Evolutionary conservation across 2,888 invertebrate genomes (phyloP).

Genomic region (Cataglyphis altisquamis): DNA sequence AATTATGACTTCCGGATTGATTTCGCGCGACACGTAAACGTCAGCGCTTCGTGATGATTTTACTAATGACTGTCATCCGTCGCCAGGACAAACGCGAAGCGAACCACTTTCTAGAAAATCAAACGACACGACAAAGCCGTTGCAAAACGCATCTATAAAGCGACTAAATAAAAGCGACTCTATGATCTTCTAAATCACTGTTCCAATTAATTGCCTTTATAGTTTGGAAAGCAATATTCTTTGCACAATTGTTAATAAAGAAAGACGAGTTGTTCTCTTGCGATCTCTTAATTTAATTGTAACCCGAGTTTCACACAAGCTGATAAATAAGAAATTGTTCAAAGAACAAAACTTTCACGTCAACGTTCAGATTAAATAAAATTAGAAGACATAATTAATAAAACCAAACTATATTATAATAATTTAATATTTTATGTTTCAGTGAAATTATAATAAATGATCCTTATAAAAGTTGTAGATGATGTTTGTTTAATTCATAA

Average conservation of each 20-base stretch:
- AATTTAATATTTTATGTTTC: neutral
- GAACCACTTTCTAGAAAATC: constrained; percentile 57
- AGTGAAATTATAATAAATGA: neutral
- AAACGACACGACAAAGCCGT: constrained; percentile 7
- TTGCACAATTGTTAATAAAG: neutral
- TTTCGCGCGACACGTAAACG: constrained; percentile 37
- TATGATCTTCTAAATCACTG: constrained; percentile 18
- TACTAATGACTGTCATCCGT: constrained; percentile 37
- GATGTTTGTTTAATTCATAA: neutral
- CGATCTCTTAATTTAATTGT: constrained; percentile 2
- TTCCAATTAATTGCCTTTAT: neutral
- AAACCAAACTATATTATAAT: constrained; percentile 2
- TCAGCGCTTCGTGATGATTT: constrained; percentile 42
- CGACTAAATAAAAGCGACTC: constrained; percentile 3
- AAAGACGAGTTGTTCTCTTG: constrained; percentile 13
- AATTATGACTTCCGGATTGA: constrained; percentile 45
- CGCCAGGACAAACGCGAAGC: constrained; percentile 3
- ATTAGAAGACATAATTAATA: neutral
- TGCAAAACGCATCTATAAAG: constrained; percentile 5
- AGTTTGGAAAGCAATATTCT: neutral
- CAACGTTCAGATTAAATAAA: neutral
- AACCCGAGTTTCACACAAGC: constrained; percentile 5
- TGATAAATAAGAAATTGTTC: neutral
- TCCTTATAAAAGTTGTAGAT: neutral
- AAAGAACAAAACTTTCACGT: constrained; percentile 9